Evolutionary conservation across 2,113 vertebrate species (phyloP).

Genomic region (Hoplias malabaricus): DNA sequence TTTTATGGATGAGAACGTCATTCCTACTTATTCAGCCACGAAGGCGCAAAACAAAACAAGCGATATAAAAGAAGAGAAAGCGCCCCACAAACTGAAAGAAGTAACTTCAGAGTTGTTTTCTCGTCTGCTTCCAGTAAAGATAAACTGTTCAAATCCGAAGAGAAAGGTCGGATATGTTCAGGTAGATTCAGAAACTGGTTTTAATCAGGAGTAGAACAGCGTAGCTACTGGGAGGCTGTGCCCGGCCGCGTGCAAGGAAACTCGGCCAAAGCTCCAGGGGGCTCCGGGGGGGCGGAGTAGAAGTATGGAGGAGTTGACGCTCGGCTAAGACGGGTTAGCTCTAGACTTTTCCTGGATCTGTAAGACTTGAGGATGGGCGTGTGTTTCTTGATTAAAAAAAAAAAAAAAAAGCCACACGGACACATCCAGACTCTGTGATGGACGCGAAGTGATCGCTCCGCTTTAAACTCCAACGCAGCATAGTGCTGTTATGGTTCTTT

Average conservation of each 20-base stretch:
- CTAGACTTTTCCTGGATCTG: background rate
- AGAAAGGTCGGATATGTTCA: background rate
- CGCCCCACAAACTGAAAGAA: background rate
- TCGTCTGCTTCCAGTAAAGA: background rate
- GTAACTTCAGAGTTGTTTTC: background rate
- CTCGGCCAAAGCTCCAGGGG: background rate
- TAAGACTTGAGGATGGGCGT: background rate
- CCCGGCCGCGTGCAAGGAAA: background rate
- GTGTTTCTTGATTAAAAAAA: background rate
- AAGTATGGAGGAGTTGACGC: background rate
- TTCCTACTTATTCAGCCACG: background rate
- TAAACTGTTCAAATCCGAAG: background rate
- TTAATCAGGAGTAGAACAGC: background rate
- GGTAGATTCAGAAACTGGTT: background rate
- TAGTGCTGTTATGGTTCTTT: background rate
- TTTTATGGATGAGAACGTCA: background rate
- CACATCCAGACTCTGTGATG: background rate
- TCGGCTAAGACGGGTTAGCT: background rate
- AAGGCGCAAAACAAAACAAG: background rate
- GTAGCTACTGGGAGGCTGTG: background rate
- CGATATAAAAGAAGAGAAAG: background rate
- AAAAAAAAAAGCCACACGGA: background rate
- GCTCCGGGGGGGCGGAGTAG: too few species aligned
- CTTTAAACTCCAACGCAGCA: background rate
- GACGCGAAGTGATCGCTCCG: background rate